These are phyloP conservation scores for Saturnia pavonia DNA, from an alignment of 2,888 invertebrate species.

Conservation along the genomic window DNA sequence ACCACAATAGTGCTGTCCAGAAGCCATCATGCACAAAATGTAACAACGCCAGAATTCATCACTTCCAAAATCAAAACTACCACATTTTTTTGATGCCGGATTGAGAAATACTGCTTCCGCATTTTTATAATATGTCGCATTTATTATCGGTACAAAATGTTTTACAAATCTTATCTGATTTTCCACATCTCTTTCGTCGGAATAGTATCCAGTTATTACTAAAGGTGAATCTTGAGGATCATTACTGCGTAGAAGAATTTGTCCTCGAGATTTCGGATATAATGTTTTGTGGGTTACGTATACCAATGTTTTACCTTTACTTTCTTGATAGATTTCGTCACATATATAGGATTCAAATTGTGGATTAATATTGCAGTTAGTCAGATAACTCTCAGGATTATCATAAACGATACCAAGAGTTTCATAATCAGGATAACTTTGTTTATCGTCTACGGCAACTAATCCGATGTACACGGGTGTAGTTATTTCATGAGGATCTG, in stretches of 20 bases:
- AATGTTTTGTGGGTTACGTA: slow-evolving; percentile 8
- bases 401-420: slow-evolving; percentile 1
- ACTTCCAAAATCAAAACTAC: neutral
- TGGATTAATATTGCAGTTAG: neutral
- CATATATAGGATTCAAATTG: slow-evolving; percentile 7
- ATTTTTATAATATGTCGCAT: slow-evolving; percentile 16
- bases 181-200: slow-evolving; percentile 15
- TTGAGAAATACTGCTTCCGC: neutral
- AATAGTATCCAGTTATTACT: slow-evolving; percentile 7
- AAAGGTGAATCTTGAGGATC: slow-evolving; percentile 10
- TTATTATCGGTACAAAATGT: slow-evolving; percentile 10
- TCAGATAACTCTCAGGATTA: slow-evolving; percentile 7
- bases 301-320: slow-evolving; percentile 1
- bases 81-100: slow-evolving; percentile 4
- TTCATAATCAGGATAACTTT: slow-evolving; percentile 7
- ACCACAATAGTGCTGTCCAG: slow-evolving; percentile 26
- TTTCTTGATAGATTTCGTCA: slow-evolving; percentile 1
- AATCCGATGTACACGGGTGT: slow-evolving; percentile 11
- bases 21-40: slow-evolving; percentile 20
- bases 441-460: neutral
- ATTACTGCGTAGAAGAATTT: slow-evolving; percentile 4
- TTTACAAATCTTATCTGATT: slow-evolving; percentile 3
- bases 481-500: slow-evolving; percentile 10
- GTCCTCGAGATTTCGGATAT: slow-evolving; percentile 17
- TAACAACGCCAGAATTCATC: slow-evolving; percentile 26